Conservation (phyloP, 2,113 vertebrate species). For the Oceanodroma tethys region DNA sequence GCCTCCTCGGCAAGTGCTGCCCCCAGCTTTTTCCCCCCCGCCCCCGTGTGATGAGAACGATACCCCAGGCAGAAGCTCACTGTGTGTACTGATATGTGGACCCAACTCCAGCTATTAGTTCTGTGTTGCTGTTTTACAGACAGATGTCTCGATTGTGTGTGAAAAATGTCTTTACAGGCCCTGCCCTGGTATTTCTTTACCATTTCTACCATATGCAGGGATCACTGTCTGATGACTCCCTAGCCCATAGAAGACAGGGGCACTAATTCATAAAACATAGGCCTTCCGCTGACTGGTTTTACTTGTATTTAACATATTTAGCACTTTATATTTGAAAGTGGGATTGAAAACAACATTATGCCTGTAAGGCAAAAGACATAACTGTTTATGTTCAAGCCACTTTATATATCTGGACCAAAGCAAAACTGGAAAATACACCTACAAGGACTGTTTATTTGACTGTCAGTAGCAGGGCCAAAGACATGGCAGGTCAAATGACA, state of each 20-base stretch:
- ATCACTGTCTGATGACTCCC: background rate
- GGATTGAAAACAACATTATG: background rate
- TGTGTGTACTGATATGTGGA: too few species aligned
- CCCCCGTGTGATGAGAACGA: fast-evolving
- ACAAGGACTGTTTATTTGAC: background rate
- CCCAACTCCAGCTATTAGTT: background rate
- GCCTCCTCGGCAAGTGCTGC: background rate
- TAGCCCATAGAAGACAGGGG: background rate
- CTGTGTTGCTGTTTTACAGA: background rate
- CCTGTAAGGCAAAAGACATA: background rate
- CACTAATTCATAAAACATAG: background rate
- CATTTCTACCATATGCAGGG: background rate
- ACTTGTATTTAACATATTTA: background rate
- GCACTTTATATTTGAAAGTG: background rate
- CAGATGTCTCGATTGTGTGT: fast-evolving
- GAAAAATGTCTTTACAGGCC: background rate
- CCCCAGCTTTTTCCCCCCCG: background rate
- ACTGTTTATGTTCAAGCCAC: background rate
- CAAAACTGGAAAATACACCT: background rate
- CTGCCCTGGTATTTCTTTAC: background rate
- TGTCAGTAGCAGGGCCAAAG: background rate
- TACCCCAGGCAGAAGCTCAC: background rate
- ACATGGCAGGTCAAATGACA: background rate
- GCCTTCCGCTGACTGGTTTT: background rate
- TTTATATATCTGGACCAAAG: background rate